A percentile compares a stretch with the other conserved stretches of the same genome.
phyloP scores from a whole-genome alignment of 2,797 vertebrate species.

The Gymnoscopelus microlampas region DNA sequence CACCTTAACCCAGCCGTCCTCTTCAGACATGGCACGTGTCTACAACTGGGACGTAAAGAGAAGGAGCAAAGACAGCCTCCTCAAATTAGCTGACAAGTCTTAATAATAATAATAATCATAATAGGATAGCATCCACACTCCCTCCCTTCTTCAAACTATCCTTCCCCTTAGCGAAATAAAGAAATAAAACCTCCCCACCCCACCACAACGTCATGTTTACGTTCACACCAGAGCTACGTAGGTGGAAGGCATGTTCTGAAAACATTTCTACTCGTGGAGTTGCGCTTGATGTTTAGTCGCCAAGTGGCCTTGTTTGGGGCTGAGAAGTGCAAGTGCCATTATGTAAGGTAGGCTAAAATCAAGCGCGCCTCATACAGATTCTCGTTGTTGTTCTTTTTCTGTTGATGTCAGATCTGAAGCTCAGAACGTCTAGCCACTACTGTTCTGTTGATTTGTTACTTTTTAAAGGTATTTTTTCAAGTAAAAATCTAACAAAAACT shows the following conservation, averaged over 20 bases:
- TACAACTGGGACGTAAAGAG: conserved; percentile 99
- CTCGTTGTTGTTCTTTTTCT: neutral
- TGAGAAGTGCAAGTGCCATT: neutral
- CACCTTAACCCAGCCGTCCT: conserved; percentile 46
- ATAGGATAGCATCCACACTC: conserved; percentile 1
- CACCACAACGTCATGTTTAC: conserved; percentile 38
- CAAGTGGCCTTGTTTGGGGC: neutral
- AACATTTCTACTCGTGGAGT: neutral
- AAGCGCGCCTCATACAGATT: neutral
- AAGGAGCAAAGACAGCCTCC: conserved; percentile 94
- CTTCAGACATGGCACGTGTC: conserved; percentile 97
- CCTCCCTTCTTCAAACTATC: conserved; percentile 31
- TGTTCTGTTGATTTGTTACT: conserved; percentile 80
- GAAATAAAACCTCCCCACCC: conserved; percentile 9
- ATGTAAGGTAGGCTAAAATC: conserved; percentile 1
- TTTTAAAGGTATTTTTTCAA: conserved; percentile 85
- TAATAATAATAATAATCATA: conserved; percentile 78
- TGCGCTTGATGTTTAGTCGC: neutral
- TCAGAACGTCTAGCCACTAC: conserved; percentile 31
- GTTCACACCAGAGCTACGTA: conserved; percentile 39
- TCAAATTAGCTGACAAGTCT: conserved; percentile 89
- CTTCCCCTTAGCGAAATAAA: conserved; percentile 29
- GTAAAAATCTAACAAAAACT: conserved; percentile 76
- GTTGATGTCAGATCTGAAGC: conserved; percentile 5
- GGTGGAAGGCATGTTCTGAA: conserved; percentile 15